Evolutionary conservation across 2,888 invertebrate species (phyloP).

Genomic region (Lymantria dispar): DNA sequence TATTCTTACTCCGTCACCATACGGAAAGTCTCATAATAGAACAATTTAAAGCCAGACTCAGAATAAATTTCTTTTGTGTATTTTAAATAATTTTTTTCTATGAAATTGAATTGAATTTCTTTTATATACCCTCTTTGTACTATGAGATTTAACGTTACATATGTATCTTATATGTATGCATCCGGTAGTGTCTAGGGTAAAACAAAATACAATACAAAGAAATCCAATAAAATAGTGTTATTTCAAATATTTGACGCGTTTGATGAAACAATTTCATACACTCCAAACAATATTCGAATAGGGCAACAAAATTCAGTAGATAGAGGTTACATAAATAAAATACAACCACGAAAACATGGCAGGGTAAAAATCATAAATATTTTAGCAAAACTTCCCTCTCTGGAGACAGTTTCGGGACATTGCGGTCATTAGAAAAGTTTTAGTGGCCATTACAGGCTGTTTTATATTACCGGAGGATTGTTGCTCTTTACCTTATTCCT

Average conservation of each 20-base stretch:
- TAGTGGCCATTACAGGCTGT: constrained; percentile 67
- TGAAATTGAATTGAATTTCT: no score
- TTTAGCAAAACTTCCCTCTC: constrained; percentile 57
- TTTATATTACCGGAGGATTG: constrained; percentile 55
- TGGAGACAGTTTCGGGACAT: constrained; percentile 68
- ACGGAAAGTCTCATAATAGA: no score
- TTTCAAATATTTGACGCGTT: background rate
- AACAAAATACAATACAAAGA: background rate
- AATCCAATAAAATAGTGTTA: background rate
- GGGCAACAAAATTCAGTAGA: constrained; percentile 5
- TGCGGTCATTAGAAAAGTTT: constrained; percentile 71
- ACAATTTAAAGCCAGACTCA: no score
- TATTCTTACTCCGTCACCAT: no score
- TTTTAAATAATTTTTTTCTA: no score
- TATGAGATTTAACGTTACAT: no score
- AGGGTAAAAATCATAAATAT: constrained; percentile 60
- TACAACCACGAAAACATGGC: constrained; percentile 39
- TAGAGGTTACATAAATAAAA: constrained; percentile 44
- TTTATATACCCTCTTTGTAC: no score
- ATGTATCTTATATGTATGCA: no score
- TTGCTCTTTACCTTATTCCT: constrained; percentile 12
- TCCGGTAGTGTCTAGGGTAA: no score
- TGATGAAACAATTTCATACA: background rate
- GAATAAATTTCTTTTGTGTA: no score
- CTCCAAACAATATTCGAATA: background rate